A percentile compares a stretch with the other conserved stretches of the same genome.
These are phyloP conservation scores for Aurelia sp. DNA, from an alignment of 30 jellyfish, hydroid and myxozoan genomes.

Conservation along the genomic window DNA sequence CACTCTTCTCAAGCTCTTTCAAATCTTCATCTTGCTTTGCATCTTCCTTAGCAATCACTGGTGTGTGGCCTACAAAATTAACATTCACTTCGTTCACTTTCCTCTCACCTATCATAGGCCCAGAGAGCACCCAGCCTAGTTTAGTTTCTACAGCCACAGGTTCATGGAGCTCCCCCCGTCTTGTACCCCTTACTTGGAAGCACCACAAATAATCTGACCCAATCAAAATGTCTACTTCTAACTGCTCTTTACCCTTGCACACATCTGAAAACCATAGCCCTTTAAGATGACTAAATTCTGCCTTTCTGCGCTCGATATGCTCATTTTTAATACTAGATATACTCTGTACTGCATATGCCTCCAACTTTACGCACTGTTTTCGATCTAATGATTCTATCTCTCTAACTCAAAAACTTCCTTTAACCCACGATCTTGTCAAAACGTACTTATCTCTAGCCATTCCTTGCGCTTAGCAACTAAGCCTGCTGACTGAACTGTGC, in stretches of 20 bases:
- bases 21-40: neutral
- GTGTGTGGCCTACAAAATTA: neutral
- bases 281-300: neutral
- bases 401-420: neutral
- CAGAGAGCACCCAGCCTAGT: neutral
- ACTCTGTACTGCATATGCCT: too few relatives aligned
- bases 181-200: too few relatives aligned
- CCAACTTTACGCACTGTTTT: too few relatives aligned
- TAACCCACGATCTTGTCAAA: neutral
- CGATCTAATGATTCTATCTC: too few relatives aligned
- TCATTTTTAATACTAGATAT: too few relatives aligned
- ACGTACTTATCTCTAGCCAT: neutral
- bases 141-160: neutral
- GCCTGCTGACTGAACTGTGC: neutral
- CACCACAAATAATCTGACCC: too few relatives aligned
- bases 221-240: too few relatives aligned
- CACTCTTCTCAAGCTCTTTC: neutral
- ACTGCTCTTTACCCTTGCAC: neutral
- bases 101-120: neutral
- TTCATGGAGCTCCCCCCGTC: neutral
- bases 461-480: conserved; percentile 3
- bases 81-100: neutral
- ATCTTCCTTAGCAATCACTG: neutral
- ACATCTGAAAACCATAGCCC: neutral
- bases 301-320: too few relatives aligned